These are phyloP conservation scores for Clistopyga incitator DNA, from an alignment of 2,888 invertebrate genomes.

Conservation along the genomic window DNA sequence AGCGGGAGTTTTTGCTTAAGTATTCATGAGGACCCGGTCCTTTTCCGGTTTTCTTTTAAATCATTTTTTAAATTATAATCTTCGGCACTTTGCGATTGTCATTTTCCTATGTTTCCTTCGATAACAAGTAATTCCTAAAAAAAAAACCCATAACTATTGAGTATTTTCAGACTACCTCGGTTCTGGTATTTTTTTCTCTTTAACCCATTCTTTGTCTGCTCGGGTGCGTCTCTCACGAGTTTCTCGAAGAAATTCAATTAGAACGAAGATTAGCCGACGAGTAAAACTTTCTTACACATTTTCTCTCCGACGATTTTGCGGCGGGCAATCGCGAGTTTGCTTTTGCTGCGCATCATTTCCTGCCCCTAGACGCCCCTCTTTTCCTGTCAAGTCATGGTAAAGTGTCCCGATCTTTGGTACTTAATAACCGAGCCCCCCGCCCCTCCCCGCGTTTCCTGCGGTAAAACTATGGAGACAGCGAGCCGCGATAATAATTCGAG, in stretches of 20 bases:
- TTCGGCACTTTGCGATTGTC: conserved; percentile 14
- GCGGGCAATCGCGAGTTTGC: conserved; percentile 62
- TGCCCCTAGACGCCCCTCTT: not conserved
- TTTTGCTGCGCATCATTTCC: conserved; percentile 17
- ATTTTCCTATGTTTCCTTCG: conserved; percentile 25
- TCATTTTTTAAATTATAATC: conserved; percentile 2
- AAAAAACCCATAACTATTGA: conserved; percentile 70
- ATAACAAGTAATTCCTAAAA: conserved; percentile 38
- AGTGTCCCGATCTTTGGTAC: not conserved
- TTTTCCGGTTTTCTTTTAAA: not conserved
- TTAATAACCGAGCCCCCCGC: too few species aligned
- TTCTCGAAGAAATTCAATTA: conserved; percentile 77
- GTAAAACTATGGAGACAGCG: too few species aligned
- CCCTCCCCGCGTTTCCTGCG: too few species aligned
- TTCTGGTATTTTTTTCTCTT: conserved; percentile 6
- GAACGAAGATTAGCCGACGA: conserved; percentile 70
- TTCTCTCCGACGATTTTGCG: conserved; percentile 64
- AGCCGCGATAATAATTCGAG: too few species aligned
- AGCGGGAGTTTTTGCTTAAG: not conserved
- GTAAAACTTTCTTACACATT: conserved; percentile 71
- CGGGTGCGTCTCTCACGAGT: conserved; percentile 33
- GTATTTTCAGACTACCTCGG: conserved; percentile 31
- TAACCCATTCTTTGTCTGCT: conserved; percentile 20
- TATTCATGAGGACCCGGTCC: not conserved
- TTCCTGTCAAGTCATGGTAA: not conserved